Evolutionary conservation across 2,888 invertebrate genomes (phyloP).

Genomic region (Neelides folsomi): DNA sequence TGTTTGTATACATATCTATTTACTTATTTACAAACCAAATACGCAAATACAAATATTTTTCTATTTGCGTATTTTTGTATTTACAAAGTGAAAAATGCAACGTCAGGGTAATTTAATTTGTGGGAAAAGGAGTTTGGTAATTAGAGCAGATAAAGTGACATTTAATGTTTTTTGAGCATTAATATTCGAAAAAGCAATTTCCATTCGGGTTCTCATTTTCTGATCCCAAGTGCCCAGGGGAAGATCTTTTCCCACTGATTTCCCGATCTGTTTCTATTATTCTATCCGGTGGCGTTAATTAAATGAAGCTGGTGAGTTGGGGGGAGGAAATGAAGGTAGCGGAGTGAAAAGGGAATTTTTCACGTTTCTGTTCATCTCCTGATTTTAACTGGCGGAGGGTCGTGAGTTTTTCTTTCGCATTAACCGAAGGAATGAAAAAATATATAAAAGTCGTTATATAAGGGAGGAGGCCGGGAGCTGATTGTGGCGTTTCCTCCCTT

Average conservation of each 20-base stretch:
- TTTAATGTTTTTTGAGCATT: no score
- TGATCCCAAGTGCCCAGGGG: slow-evolving; percentile 13
- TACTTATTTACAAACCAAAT: no score
- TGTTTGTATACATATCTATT: no score
- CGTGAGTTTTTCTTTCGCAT: slow-evolving; percentile 4
- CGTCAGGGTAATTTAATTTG: no score
- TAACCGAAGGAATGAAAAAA: slow-evolving; percentile 1
- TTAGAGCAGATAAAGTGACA: no score
- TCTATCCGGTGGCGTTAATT: slow-evolving; percentile 24
- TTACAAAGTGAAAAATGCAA: no score
- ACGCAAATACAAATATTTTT: no score
- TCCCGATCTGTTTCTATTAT: slow-evolving; percentile 17
- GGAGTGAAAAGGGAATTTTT: slow-evolving; percentile 17
- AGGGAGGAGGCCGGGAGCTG: neutral
- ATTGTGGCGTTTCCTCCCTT: slow-evolving; percentile 1
- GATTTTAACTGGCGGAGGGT: neutral
- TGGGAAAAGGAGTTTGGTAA: no score
- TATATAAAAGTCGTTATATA: neutral
- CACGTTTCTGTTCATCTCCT: neutral
- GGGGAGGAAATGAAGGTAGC: slow-evolving; percentile 26
- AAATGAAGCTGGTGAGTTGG: slow-evolving; percentile 25
- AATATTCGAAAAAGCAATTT: no score
- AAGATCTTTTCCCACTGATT: slow-evolving; percentile 18
- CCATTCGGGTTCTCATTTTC: no score
- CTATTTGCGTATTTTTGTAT: no score